These are phyloP conservation scores for Patella caerulea DNA, from an alignment of 2,888 invertebrate species.

Conservation along the genomic window DNA sequence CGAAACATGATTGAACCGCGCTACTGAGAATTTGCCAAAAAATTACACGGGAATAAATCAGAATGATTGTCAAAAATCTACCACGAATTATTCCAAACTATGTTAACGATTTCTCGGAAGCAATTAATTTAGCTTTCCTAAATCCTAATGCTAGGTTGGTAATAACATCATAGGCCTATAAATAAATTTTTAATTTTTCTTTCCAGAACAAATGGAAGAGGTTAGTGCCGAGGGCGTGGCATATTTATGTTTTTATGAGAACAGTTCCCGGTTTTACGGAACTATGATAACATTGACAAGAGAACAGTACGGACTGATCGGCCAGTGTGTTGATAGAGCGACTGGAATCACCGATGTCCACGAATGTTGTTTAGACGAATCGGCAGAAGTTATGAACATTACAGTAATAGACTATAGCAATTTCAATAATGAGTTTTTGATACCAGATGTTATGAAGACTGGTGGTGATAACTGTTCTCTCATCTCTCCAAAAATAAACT, in stretches of 20 bases:
- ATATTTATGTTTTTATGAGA: slow-evolving; percentile 25
- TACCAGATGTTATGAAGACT: slow-evolving; percentile 39
- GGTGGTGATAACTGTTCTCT: slow-evolving; percentile 47
- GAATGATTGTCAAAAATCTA: too few species aligned
- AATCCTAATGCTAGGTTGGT: too few species aligned
- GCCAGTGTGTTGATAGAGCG: neutral
- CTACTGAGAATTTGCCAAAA: too few species aligned
- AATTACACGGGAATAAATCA: too few species aligned
- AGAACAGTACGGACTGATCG: slow-evolving; percentile 24
- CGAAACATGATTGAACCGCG: too few species aligned
- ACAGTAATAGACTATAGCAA: slow-evolving; percentile 26
- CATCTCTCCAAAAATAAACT: slow-evolving; percentile 36
- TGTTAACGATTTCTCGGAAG: too few species aligned
- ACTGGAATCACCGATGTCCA: slow-evolving; percentile 27
- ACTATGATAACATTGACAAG: slow-evolving; percentile 15
- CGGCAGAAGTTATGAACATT: slow-evolving; percentile 24
- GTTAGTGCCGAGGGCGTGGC: slow-evolving; percentile 23
- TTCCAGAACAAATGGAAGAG: slow-evolving; percentile 13
- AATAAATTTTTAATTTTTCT: neutral
- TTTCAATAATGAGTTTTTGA: slow-evolving; percentile 26
- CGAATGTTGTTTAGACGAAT: slow-evolving; percentile 36
- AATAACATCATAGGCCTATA: too few species aligned
- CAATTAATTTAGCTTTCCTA: too few species aligned
- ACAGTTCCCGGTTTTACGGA: slow-evolving; percentile 23
- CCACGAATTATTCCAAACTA: too few species aligned